Conservation (phyloP, 92 coral and sea anemone species). For the Bergia puertoricense region DNA sequence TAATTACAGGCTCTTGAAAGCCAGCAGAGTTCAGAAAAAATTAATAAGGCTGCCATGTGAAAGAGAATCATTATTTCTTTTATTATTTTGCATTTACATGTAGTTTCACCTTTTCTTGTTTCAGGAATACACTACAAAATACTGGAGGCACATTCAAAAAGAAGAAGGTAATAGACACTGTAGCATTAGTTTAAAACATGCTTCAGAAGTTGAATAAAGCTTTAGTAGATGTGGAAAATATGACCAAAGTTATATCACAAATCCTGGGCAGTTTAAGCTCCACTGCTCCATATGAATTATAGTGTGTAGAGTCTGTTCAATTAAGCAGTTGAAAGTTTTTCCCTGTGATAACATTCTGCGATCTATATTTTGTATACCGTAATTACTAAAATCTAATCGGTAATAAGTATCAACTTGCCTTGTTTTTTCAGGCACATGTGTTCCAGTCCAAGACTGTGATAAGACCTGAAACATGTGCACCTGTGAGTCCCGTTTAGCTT, state of each 20-base stretch:
- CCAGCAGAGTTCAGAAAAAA: background rate
- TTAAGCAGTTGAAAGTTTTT: too few relatives aligned
- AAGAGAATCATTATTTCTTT: background rate
- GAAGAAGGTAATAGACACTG: slow-evolving; percentile 22
- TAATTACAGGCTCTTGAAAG: background rate
- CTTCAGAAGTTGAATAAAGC: too few relatives aligned
- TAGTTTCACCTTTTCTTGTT: background rate
- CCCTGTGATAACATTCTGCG: too few relatives aligned
- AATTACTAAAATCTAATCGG: too few relatives aligned
- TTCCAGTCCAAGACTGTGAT: slow-evolving; percentile 95
- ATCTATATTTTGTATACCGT: too few relatives aligned
- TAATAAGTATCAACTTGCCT: background rate
- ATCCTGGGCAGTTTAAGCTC: too few relatives aligned
- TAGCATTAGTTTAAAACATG: background rate
- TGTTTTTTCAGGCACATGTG: slow-evolving; percentile 72
- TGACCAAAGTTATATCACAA: too few relatives aligned
- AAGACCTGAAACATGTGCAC: slow-evolving; percentile 92
- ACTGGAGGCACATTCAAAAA: slow-evolving; percentile 15
- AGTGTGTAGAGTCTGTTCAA: too few relatives aligned
- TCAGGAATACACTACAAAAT: slow-evolving; percentile 14
- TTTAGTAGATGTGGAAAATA: too few relatives aligned
- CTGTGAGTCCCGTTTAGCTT: slow-evolving; percentile 62
- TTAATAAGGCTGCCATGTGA: background rate
- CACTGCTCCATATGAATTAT: too few relatives aligned
- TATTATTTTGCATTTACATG: background rate